Percentiles rank a stretch among this genome's conserved stretches.
Evolutionary conservation across 2,797 vertebrate genomes (phyloP).

Genomic region (Parambassis ranga): DNA sequence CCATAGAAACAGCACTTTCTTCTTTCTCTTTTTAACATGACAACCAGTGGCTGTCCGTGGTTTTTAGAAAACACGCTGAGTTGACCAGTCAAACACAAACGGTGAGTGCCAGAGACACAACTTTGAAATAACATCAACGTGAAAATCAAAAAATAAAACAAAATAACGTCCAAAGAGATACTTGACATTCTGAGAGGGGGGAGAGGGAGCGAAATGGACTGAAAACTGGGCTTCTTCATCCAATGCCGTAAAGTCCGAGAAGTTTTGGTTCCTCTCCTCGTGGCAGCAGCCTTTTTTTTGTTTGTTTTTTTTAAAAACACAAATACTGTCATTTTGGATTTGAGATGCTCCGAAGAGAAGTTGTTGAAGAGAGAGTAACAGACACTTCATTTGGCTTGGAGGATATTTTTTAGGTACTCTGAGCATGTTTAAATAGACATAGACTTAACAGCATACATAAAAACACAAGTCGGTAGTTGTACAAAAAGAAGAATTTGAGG

Average conservation of each 20-base stretch:
- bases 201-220: constrained; percentile 1
- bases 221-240: constrained; percentile 41
- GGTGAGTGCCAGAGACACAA: constrained; percentile 63
- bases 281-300: constrained; percentile 29
- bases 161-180: constrained; percentile 47
- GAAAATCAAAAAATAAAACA: constrained; percentile 38
- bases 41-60: constrained; percentile 46
- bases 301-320: too few relatives aligned
- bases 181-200: constrained; percentile 45
- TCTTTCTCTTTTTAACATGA: constrained; percentile 57
- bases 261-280: background rate
- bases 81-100: constrained; percentile 65
- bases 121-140: constrained; percentile 62
- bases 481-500: constrained; percentile 59
- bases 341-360: constrained; percentile 33
- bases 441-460: constrained; percentile 69
- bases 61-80: constrained; percentile 48
- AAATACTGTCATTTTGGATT: constrained; percentile 47
- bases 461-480: constrained; percentile 59
- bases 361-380: constrained; percentile 50
- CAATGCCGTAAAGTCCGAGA: constrained; percentile 29
- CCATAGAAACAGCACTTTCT: constrained; percentile 59
- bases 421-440: constrained; percentile 74
- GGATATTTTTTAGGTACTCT: constrained; percentile 63
- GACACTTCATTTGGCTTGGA: constrained; percentile 71